Base-by-base conservation (phyloP, 2,888 invertebrate species). In the Phengaris alcon region DNA sequence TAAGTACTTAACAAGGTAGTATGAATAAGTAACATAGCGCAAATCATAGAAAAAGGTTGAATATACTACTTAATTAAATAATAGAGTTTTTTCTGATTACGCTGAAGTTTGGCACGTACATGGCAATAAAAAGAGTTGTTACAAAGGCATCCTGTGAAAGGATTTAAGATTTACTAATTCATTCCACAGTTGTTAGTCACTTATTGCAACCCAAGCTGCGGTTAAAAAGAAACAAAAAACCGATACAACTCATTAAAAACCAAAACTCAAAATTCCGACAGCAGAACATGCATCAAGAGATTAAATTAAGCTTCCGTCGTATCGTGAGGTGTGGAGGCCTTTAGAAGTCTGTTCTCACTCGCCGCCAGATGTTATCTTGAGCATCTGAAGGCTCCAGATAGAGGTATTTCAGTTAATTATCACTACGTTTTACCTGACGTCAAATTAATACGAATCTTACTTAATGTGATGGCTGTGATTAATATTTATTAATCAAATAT, bases 321-420 rank as follows among this genome's bases (percentile, higher is more conserved):
- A 6, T 72, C 52, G 72, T 52, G 15, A 52, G 35, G 52, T 52
- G 72, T 52, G 54, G 51, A 52, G 51, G 35, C 51, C 72, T 54
- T 35, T 72, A 52, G 54, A 52, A 54, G 72, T 52, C 72, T 54
- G 54, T 72, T 72, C 52, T 22, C 70, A 70, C 68, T 68, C 51
- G 69, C 70, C 52, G 70, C 48, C 70, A 54, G 72, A 72, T 75
- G 55, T 70, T 75, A 75, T 75, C 75, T 75, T 75, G 72, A 75
- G 15, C 54, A 75, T 75, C 75, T 69, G 57, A 57, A 69, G 55
- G 48, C 75, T 75, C 68, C 68, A 74, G 75, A 72, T 72, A 72
- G 72, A 72, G 72, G 72, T 72, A 72, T 72, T 72, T 72, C 72
- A 72, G 72, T 72, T 72, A 72, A 72, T 72, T 72, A 72, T 72